Percentiles rank a stretch among this genome's conserved stretches.
Conservation (phyloP, 2,113 vertebrate species). For the Zingel zingel region DNA sequence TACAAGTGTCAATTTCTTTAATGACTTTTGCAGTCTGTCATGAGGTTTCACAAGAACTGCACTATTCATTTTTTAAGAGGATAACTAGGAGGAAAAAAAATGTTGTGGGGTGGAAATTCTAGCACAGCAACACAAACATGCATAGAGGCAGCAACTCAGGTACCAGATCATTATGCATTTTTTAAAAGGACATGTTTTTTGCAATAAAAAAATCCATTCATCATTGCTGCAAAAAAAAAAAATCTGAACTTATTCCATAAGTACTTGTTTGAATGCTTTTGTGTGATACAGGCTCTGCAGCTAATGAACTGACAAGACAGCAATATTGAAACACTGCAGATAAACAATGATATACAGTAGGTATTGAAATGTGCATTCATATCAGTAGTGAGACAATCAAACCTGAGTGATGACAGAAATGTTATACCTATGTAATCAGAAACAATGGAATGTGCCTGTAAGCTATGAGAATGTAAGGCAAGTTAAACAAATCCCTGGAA, state of each 20-base stretch:
- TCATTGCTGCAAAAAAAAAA: not conserved
- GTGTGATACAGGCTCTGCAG: not conserved
- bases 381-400: not conserved
- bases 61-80: not conserved
- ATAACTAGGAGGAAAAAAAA: not conserved
- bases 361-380: not conserved
- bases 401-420: not conserved
- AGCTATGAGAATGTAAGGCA: not conserved
- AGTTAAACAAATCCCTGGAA: constrained; percentile 8
- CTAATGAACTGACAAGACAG: not conserved
- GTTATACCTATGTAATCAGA: not conserved
- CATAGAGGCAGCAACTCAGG: not conserved
- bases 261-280: not conserved
- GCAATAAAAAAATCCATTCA: not conserved
- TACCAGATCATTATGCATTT: not conserved
- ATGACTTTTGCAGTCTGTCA: not conserved
- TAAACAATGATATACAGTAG: not conserved
- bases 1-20: not conserved
- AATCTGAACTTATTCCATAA: not conserved
- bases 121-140: constrained; percentile 11
- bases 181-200: constrained; percentile 25
- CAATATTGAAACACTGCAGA: not conserved
- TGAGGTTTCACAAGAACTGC: not conserved
- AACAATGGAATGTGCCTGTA: not conserved
- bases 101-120: not conserved